Evolutionary conservation across 1,140 invertebrate species (phyloP).

Genomic region (Zaprionus ghesquierei): DNA sequence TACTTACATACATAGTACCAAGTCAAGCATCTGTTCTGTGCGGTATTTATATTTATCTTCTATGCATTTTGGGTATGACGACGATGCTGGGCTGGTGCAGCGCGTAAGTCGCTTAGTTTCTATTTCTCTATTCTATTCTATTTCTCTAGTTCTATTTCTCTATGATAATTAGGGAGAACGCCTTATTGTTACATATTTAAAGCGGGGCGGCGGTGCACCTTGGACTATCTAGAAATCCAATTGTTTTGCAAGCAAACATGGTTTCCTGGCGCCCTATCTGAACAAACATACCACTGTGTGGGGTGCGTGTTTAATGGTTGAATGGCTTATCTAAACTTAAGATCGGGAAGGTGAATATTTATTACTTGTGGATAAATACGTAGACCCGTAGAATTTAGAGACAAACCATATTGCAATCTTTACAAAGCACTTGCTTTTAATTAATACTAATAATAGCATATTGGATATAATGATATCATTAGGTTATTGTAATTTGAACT

Average conservation of each 20-base stretch:
- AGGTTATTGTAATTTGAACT: no score
- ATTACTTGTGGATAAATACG: background rate
- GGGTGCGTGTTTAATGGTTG: background rate
- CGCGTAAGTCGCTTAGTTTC: slow-evolving; percentile 2
- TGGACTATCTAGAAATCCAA: background rate
- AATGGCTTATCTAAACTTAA: background rate
- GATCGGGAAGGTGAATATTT: background rate
- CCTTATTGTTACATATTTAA: background rate
- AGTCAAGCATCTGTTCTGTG: background rate
- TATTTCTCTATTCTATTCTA: background rate
- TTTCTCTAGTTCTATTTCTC: slow-evolving; percentile 1
- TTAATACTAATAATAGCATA: no score
- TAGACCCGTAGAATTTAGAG: background rate
- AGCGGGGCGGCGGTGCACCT: background rate
- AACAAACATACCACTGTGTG: background rate
- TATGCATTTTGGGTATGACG: slow-evolving; percentile 8
- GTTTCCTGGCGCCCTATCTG: background rate
- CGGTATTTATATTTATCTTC: slow-evolving; percentile 30
- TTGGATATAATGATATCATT: no score
- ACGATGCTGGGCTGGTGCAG: slow-evolving; percentile 7
- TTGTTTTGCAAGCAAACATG: background rate
- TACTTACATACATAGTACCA: background rate
- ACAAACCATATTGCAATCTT: background rate
- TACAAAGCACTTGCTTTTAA: background rate
- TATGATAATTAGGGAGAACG: background rate